Evolutionary conservation across 2,797 vertebrate species (phyloP).

Genomic region (Hoplostethus mediterraneus): DNA sequence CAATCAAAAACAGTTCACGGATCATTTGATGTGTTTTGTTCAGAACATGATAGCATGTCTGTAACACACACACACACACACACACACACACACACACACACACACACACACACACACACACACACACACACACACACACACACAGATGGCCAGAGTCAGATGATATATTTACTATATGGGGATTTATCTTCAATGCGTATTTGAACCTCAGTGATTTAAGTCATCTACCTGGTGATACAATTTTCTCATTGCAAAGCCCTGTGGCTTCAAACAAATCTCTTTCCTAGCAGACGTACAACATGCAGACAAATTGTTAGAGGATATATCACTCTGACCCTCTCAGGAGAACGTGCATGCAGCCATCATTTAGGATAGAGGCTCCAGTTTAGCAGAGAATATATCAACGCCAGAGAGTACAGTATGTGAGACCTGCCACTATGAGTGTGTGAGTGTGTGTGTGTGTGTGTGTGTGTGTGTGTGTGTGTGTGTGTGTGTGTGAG

Average conservation of each 20-base stretch:
- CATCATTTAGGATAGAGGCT: not conserved
- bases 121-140: not conserved
- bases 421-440: not conserved
- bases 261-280: constrained; percentile 11
- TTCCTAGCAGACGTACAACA: not conserved
- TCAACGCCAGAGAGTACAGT: constrained; percentile 1
- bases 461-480: not conserved
- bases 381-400: constrained; percentile 3
- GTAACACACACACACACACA: not conserved
- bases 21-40: constrained; percentile 16
- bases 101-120: not conserved
- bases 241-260: constrained; percentile 6
- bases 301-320: constrained; percentile 4
- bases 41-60: not conserved
- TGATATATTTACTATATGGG: too few species aligned
- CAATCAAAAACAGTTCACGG: constrained; percentile 53
- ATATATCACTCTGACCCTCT: constrained; percentile 7
- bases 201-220: constrained; percentile 20
- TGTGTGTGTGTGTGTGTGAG: not conserved
- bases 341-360: constrained; percentile 15
- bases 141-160: not conserved
- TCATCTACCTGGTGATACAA: not conserved
- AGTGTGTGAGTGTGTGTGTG: not conserved
- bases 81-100: not conserved
- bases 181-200: constrained; percentile 1